Percentiles rank a stretch among this genome's conserved stretches.
Conservation (phyloP, 2,888 invertebrate genomes). For the Rotaria socialis region DNA sequence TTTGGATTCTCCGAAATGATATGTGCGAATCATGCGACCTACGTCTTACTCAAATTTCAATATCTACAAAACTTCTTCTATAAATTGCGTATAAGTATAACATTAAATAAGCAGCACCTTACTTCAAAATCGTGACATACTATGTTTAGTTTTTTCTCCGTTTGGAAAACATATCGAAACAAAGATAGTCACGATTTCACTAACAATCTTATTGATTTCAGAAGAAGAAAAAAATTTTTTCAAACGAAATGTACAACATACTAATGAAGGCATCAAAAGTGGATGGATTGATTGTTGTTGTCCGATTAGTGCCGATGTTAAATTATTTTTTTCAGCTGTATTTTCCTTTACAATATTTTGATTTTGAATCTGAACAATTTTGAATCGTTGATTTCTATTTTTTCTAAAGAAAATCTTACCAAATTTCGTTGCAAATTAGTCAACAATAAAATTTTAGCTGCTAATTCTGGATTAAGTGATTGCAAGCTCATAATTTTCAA, state of each 20-base stretch:
- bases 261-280: conserved; percentile 8
- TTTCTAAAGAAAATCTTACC: neutral
- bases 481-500: neutral
- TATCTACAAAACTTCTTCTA: no score
- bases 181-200: no score
- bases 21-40: no score
- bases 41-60: no score
- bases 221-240: no score
- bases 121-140: no score
- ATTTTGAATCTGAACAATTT: neutral
- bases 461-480: neutral
- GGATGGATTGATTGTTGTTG: neutral
- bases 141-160: no score
- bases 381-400: neutral
- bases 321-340: neutral
- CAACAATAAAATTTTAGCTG: neutral
- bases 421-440: neutral
- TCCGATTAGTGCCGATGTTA: neutral
- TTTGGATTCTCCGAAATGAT: no score
- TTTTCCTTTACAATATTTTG: neutral
- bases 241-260: neutral
- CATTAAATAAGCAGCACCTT: no score
- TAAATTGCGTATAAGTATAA: no score
- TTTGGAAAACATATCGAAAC: no score
- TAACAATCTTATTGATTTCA: no score